phyloP scores from a whole-genome alignment of 2,888 invertebrate genomes.

The Rugalucina vietnamica region DNA sequence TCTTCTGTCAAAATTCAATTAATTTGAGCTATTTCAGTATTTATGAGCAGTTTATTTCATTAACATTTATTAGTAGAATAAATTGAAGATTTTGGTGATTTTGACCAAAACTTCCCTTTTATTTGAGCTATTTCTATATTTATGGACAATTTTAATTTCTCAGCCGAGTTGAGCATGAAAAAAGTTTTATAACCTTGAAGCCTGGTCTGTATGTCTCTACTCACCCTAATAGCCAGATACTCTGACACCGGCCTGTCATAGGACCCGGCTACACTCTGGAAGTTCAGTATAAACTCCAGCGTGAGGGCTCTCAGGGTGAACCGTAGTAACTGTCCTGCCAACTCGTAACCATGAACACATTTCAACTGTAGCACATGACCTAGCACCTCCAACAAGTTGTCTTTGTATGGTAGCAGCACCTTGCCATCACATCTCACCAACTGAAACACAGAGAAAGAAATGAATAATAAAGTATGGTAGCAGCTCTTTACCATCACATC shows the following conservation, averaged over 20 bases:
- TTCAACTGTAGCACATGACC: conserved; percentile 89
- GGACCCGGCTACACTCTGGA: conserved; percentile 87
- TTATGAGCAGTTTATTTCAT: too few species aligned
- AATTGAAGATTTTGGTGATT: too few species aligned
- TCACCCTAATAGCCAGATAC: conserved; percentile 88
- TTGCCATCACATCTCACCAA: conserved; percentile 88
- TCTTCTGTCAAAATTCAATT: too few species aligned
- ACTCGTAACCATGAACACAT: conserved; percentile 88
- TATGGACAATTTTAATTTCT: too few species aligned
- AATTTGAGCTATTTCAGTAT: too few species aligned
- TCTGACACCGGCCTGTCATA: conserved; percentile 88
- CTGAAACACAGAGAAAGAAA: conserved; percentile 64
- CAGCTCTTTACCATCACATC: conserved; percentile 88
- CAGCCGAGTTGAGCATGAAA: too few species aligned
- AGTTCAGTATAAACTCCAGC: conserved; percentile 87
- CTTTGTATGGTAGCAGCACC: conserved; percentile 88
- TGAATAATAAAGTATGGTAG: conserved; percentile 88
- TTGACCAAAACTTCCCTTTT: too few species aligned
- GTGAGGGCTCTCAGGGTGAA: conserved; percentile 87
- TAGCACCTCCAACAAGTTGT: conserved; percentile 88
- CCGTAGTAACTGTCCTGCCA: conserved; percentile 88
- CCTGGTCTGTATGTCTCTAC: too few species aligned
- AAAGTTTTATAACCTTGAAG: too few species aligned
- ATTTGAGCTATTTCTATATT: too few species aligned
- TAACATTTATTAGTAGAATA: too few species aligned